Conservation (phyloP, 2,888 invertebrate genomes). For the Ariolimax columbianus region DNA sequence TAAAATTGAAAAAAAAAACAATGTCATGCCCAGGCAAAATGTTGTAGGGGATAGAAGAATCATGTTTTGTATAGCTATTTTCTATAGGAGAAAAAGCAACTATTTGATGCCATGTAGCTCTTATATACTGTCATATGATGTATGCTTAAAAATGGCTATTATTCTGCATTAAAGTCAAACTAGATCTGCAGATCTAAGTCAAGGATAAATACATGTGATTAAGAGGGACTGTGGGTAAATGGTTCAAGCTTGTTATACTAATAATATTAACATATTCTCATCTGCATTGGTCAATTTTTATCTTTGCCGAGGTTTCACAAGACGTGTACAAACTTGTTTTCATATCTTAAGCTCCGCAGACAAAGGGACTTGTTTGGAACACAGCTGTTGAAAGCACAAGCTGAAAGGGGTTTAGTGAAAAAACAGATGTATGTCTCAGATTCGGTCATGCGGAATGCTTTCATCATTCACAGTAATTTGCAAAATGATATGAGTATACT, state of each 20-base stretch:
- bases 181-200: no score
- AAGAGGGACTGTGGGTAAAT: no score
- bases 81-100: no score
- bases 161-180: no score
- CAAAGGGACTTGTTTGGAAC: slow-evolving; percentile 47
- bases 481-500: slow-evolving; percentile 34
- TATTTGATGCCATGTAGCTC: no score
- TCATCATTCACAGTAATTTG: slow-evolving; percentile 7
- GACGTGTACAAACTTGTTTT: background rate
- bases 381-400: slow-evolving; percentile 4
- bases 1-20: no score
- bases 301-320: background rate
- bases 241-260: background rate
- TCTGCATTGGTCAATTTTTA: background rate
- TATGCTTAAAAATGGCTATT: no score
- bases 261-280: background rate
- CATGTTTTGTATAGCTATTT: no score
- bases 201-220: no score
- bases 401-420: slow-evolving; percentile 15
- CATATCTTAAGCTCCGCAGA: slow-evolving; percentile 27
- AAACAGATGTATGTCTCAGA: background rate
- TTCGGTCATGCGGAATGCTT: slow-evolving; percentile 6
- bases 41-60: no score
- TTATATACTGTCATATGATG: no score
- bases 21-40: no score